phyloP scores from a whole-genome alignment of 2,888 invertebrate genomes.

The Barypeithes pellucidus region DNA sequence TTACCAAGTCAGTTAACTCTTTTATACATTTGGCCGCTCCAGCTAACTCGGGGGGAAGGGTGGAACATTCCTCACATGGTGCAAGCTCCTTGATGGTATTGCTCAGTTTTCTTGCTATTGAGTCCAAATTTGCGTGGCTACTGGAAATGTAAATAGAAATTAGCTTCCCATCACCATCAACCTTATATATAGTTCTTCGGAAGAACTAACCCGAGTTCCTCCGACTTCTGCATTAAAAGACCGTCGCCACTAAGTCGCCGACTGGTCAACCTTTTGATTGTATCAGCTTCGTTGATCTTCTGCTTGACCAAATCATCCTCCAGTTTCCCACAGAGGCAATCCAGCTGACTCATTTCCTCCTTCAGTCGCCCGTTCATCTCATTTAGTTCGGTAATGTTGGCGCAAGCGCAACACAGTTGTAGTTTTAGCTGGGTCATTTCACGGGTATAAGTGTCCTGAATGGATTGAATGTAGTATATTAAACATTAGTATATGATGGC shows the following conservation, averaged over 20 bases:
- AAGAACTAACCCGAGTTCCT: slow-evolving; percentile 30
- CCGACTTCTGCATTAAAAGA: slow-evolving; percentile 7
- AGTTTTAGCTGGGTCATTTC: slow-evolving; percentile 64
- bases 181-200: background rate
- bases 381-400: slow-evolving; percentile 63
- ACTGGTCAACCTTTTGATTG: slow-evolving; percentile 60
- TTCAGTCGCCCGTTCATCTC: slow-evolving; percentile 63
- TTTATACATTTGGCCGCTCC: slow-evolving; percentile 64
- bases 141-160: slow-evolving; percentile 13
- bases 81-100: slow-evolving; percentile 62
- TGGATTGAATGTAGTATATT: too few species aligned
- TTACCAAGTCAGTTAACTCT: slow-evolving; percentile 64
- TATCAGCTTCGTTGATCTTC: slow-evolving; percentile 67
- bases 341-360: slow-evolving; percentile 61
- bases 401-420: slow-evolving; percentile 63
- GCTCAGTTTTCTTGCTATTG: slow-evolving; percentile 65
- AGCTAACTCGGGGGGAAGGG: slow-evolving; percentile 62
- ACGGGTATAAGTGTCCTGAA: slow-evolving; percentile 58
- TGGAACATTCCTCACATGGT: slow-evolving; percentile 61
- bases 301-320: slow-evolving; percentile 68
- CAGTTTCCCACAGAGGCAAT: slow-evolving; percentile 63
- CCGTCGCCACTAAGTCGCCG: slow-evolving; percentile 21
- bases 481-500: too few species aligned
- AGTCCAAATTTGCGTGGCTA: slow-evolving; percentile 59
- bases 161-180: background rate